Conservation (phyloP, 2,888 invertebrate genomes). For the Pseudococcus jackbeardsleyi region DNA sequence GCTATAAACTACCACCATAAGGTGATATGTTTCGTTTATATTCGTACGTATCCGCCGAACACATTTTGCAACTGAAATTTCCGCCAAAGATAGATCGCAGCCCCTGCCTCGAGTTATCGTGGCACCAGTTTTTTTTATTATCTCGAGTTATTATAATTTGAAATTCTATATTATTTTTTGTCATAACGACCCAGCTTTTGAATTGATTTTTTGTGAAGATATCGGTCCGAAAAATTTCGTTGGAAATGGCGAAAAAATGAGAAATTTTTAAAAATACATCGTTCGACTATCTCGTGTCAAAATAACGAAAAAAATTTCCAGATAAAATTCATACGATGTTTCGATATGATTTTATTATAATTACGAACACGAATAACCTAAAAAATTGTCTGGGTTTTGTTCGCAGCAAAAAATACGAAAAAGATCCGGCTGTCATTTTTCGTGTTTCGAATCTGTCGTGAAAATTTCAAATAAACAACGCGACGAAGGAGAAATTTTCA, state of each 20-base stretch:
- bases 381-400: not conserved
- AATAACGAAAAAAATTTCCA: not conserved
- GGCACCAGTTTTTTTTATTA: not conserved
- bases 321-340: not conserved
- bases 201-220: not conserved
- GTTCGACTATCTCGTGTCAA: too few species aligned
- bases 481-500: not conserved
- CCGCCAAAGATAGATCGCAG: too few species aligned
- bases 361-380: not conserved
- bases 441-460: not conserved
- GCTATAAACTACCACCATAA: constrained; percentile 7
- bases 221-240: not conserved
- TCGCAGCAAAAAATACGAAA: not conserved
- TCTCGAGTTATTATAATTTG: not conserved
- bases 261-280: too few species aligned
- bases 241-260: not conserved
- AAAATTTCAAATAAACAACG: constrained; percentile 1
- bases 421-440: not conserved
- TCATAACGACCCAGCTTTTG: not conserved
- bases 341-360: not conserved
- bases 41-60: not conserved
- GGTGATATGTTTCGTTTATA: constrained; percentile 10
- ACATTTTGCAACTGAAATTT: not conserved
- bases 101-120: too few species aligned
- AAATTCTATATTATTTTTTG: not conserved